Base-by-base conservation (phyloP, 2,113 vertebrate genomes). In the Polypterus senegalus region DNA sequence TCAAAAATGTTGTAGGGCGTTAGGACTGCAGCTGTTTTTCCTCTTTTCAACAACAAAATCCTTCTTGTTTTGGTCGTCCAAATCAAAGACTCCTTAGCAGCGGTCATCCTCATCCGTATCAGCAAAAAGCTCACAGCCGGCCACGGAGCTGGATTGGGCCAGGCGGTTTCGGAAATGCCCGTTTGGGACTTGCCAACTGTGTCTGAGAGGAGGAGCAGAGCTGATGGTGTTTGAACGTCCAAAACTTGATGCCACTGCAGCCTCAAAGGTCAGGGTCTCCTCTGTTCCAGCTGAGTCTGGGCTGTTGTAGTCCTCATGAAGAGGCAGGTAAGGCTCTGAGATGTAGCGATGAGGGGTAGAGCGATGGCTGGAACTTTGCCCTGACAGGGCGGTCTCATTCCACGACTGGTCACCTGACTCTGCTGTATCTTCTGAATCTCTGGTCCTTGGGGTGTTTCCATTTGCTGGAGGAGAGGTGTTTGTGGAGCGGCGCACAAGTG, bases 211-310 rank as follows among this genome's bases (percentile, higher is more conserved):
- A 0, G 94, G 92, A 9, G 92, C 92, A 0, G 90, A 92, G 73
- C 89, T 91, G 43, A 96, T 93, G 67, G 92, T 90, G 64, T 95
- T 94, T 77, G 91, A 88, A 9, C 91, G 88, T 52, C 93, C 93
- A 44, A 92, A 76, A 75, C 93, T 95, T 62, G 91, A 92, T 47
- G 91, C 92, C 52, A 96, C 82, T 3, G 95, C 94, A 4, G 88
- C 91, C 72, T 97, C 95, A 52, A 98, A 98, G 66, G 94, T 97
- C 54, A 98, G 93, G 1, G 92, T 97, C 72, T 97, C 92, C 77
- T 92, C 88, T 70, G 81, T 73, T 4, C 74, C 74, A 0, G 86
- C 87, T 27, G 84, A 86, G 81, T 88, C 86, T 9, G 89, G 88
- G 61, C 84, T 73, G 3, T 89, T 77, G 60, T 84, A 77, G 69